Evolutionary conservation across 2,113 vertebrate species (phyloP), one percentile per base, ranked within the genome.

Genomic region (Microcebus lehilahytsara): DNA sequence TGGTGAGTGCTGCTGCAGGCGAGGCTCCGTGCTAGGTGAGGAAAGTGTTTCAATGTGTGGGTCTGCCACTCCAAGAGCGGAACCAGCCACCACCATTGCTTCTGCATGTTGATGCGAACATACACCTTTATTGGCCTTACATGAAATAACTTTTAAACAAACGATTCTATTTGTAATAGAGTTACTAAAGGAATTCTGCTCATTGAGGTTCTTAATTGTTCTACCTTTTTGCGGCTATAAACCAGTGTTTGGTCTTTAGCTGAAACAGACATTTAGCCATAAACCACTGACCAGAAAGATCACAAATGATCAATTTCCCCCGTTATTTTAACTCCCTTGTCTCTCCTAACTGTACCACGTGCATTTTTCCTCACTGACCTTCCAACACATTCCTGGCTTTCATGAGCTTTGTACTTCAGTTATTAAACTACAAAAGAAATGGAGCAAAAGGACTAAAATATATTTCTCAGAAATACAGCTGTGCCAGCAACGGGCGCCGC

Each of bases 391-490:
- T 98, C 88, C 81, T 88, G 67, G 94, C 56, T 97, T 97, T 75
- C 74, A 87, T 2, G 69, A 97, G 96, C 56, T 98, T 97, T 98
- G n/a, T 98, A 96, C 95, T 93, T 97, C 1, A 2, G 64, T 95
- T 96, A 79, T 96, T 97, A 97, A 97, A 96, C 97, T 97, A 93
- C 92, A 92, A 71, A 92, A 97, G 96, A 85, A 97, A 97, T 51
- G 46, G 60, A 92, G 96, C 85, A 95, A 64, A 96, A 97, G 86
- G 23, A 60, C 56, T 69, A 46, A 97, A 97, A 97, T 92, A 32
- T 71, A 88, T 97, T 97, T 91, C 93, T 96, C 80, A 90, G 98
- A 98, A 96, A 98, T 40, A 95, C 56, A 97, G 49, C 92, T 97
- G n/a, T 84, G 83, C 53, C 51, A 94, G 87, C 16, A 62, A 32